Base-by-base conservation (phyloP, 1,140 invertebrate genomes). In the Asobara japonica region DNA sequence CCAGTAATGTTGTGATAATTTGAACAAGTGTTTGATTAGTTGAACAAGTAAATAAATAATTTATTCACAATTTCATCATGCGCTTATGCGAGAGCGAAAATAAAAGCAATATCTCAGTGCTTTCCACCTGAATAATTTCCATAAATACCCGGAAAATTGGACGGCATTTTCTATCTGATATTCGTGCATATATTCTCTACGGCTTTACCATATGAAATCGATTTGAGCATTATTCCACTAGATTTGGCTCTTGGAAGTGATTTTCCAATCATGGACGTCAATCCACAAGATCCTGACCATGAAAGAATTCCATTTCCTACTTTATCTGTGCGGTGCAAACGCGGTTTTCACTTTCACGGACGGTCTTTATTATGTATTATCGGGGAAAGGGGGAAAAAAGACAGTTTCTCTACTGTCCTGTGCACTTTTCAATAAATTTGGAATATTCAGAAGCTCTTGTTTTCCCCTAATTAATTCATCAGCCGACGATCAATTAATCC, bases 401-500 rank as follows among this genome's bases (percentile, higher is more conserved):
- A 13, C n/a, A 56, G 25, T 56, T 56, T 56, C 25, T 51, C n/a
- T 51, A 2, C 18, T 51, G 20, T 51, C 3, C 25, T 11, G 22
- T 22, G 31, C 31, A 56, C 5, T 8, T 18, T 27, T 18, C 51
- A 11, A 56, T 56, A 56, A 27, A 56, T 25, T 27, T 3, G 3
- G 20, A 56, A 56, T 56, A 56, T 56, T 56, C 51, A 56, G 16
- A 3, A 11, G 45, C 45, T 5, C 51, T 22, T 56, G 6, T 56
- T 10, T 18, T 22, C 6, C 51, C 0, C 51, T 27, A 56, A 22
- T 56, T 56, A 56, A 56, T 56, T 56, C 51, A 56, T 22, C 51
- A 56, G 51, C 22, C 20, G 22, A 22, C 51, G 51, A 56, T 56
- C 51, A 56, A 56, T 56, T 56, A 56, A 56, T 56, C 22, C 51